Percentiles rank a stretch among this genome's conserved stretches.
Evolutionary conservation across 2,888 invertebrate species (phyloP).

Genomic region (Acleris literana): DNA sequence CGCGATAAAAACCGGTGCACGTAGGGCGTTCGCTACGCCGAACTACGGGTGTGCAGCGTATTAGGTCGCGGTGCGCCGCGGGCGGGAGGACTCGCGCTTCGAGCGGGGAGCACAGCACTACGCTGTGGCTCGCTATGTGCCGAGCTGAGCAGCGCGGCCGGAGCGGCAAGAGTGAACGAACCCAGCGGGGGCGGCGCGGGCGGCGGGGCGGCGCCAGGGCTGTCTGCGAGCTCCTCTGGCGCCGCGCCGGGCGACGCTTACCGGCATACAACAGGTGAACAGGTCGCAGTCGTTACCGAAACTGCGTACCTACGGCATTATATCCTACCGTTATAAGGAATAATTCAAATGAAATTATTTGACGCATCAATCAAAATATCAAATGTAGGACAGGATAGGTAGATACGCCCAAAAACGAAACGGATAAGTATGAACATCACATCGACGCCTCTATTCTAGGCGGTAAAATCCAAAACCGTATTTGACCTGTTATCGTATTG

Average conservation of each 20-base stretch:
- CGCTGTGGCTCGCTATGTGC: neutral
- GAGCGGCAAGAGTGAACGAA: constrained; percentile 30
- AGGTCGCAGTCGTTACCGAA: constrained; percentile 6
- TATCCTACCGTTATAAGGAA: neutral
- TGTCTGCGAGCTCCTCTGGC: constrained; percentile 9
- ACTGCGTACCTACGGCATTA: neutral
- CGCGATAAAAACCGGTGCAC: constrained; percentile 59
- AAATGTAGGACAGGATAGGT: too few relatives aligned
- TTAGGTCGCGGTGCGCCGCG: constrained; percentile 28
- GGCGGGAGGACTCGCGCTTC: constrained; percentile 34
- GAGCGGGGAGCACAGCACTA: constrained; percentile 1
- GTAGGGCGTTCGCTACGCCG: constrained; percentile 27
- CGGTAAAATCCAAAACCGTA: too few relatives aligned
- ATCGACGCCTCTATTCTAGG: too few relatives aligned
- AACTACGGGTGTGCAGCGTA: constrained; percentile 27
- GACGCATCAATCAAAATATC: too few relatives aligned
- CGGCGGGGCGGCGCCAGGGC: constrained; percentile 34
- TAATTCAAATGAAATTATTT: too few relatives aligned
- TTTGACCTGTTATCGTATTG: too few relatives aligned
- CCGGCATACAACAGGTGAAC: neutral
- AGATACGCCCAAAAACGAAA: too few relatives aligned
- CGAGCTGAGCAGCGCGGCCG: constrained; percentile 4
- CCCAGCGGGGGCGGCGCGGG: constrained; percentile 28
- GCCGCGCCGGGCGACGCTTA: constrained; percentile 2
- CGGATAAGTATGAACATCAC: too few relatives aligned